Conservation (phyloP, 2,888 invertebrate species). For the Aplocera efformata region DNA sequence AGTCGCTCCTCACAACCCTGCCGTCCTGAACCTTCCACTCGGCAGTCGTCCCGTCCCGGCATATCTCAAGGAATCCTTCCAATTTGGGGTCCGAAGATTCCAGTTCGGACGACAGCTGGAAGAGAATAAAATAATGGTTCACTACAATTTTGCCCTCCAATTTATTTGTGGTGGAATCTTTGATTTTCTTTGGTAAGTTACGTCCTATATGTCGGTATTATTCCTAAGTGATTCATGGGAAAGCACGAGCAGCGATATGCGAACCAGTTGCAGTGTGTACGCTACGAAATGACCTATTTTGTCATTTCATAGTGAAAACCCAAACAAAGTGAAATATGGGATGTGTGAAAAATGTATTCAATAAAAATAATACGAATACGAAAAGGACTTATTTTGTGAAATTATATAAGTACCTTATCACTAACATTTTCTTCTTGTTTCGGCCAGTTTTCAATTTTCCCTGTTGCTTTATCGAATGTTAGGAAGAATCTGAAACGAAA, state of each 20-base stretch:
- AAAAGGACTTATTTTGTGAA: too few species aligned
- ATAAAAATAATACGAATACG: too few species aligned
- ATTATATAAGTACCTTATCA: conserved; percentile 71
- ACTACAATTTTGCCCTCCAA: too few species aligned
- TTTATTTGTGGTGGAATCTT: background rate
- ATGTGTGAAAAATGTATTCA: too few species aligned
- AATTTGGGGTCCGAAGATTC: conserved; percentile 38
- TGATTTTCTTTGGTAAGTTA: too few species aligned
- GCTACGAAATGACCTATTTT: too few species aligned
- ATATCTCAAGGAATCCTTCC: conserved; percentile 78
- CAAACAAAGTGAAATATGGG: too few species aligned
- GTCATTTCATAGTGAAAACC: too few species aligned
- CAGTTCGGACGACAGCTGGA: conserved; percentile 47
- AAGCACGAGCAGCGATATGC: too few species aligned
- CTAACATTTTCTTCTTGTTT: conserved; percentile 64
- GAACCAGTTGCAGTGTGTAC: too few species aligned
- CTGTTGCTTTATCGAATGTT: conserved; percentile 88
- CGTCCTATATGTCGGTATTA: too few species aligned
- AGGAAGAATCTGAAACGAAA: conserved; percentile 84
- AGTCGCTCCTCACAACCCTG: conserved; percentile 71
- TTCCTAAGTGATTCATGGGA: too few species aligned
- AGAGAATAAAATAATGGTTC: conserved; percentile 8
- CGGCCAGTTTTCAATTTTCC: conserved; percentile 72
- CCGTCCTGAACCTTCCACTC: conserved; percentile 81
- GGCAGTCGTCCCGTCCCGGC: conserved; percentile 80